These are phyloP conservation scores for Acropternis orthonyx DNA, from an alignment of 2,797 vertebrate genomes.

Conservation along the genomic window DNA sequence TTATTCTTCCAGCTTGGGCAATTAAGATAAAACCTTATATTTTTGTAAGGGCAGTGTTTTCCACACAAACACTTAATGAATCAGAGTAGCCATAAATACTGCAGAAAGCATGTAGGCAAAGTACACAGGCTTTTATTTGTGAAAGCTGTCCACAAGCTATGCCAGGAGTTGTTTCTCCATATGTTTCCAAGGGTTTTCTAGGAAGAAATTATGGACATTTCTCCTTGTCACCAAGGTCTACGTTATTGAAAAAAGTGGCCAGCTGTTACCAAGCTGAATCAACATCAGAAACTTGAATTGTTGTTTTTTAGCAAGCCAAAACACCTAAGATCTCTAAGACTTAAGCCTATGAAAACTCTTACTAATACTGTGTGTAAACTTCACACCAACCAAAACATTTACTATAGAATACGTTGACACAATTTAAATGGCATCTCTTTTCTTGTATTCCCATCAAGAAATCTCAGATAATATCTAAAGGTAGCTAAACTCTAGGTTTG, in stretches of 20 bases:
- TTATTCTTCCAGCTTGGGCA: not conserved
- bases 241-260: not conserved
- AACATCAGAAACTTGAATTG: conserved; percentile 6
- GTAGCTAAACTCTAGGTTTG: conserved; percentile 28
- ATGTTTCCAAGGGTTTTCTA: not conserved
- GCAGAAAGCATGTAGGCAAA: not conserved
- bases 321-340: not conserved
- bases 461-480: conserved; percentile 12
- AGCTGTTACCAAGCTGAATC: conserved; percentile 12
- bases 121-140: not conserved
- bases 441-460: conserved; percentile 25
- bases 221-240: not conserved
- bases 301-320: not conserved
- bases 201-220: not conserved
- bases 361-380: not conserved
- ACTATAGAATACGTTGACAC: not conserved
- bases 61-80: not conserved
- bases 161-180: not conserved
- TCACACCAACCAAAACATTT: conserved; percentile 9
- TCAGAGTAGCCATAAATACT: not conserved
- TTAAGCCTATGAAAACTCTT: not conserved
- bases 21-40: not conserved
- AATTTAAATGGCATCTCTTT: conserved; percentile 20
- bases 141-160: not conserved
- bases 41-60: not conserved